Evolutionary conservation across 1,140 invertebrate species (phyloP).

Genomic region (Samia ricini): DNA sequence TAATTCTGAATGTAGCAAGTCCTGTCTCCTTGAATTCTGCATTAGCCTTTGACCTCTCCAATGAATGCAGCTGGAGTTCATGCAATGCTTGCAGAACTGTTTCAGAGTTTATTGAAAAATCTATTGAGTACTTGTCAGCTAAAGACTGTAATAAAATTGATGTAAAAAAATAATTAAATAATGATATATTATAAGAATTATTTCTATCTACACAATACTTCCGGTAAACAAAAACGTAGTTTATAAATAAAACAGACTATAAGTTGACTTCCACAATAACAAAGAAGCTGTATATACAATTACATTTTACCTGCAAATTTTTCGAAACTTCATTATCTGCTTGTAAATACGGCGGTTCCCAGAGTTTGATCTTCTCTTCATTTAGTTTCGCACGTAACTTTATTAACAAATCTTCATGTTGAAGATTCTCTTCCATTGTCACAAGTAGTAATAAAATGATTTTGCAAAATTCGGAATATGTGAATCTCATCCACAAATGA

Average conservation of each 20-base stretch:
- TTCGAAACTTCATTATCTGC: conserved; percentile 51
- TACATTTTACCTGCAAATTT: conserved; percentile 50
- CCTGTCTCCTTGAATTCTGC: conserved; percentile 82
- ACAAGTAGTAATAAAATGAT: conserved; percentile 24
- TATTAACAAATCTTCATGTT: conserved; percentile 80
- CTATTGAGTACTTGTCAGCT: conserved; percentile 75
- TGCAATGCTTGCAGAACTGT: conserved; percentile 77
- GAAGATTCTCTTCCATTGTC: conserved; percentile 60
- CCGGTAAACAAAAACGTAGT: too few species aligned
- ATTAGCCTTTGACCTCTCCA: conserved; percentile 82
- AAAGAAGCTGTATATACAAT: conserved; percentile 3
- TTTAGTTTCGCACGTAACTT: conserved; percentile 82
- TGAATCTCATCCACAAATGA: background rate
- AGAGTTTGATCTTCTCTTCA: conserved; percentile 83
- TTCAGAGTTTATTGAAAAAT: conserved; percentile 75
- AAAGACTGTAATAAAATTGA: conserved; percentile 76
- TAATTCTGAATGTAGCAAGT: conserved; percentile 80
- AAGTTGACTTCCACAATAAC: background rate
- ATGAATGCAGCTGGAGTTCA: conserved; percentile 82
- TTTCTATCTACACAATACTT: too few species aligned
- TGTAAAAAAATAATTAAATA: conserved; percentile 10
- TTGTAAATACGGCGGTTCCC: conserved; percentile 83
- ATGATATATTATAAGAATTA: too few species aligned
- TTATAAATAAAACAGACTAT: background rate
- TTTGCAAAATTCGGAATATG: conserved; percentile 26